These are phyloP conservation scores for Melanogrammus aeglefinus DNA, from an alignment of 2,797 vertebrate genomes.

Conservation along the genomic window DNA sequence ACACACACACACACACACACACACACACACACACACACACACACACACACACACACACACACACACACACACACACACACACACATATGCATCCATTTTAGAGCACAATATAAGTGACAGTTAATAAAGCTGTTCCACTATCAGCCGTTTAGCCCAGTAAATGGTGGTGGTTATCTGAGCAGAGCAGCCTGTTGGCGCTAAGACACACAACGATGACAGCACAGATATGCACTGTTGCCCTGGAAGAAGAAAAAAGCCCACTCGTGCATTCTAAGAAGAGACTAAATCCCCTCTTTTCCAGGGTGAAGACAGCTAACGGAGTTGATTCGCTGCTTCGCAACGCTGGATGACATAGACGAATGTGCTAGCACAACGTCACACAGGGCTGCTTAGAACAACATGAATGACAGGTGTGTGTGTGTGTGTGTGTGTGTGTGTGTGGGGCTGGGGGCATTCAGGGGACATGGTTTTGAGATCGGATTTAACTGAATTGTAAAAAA, in stretches of 20 bases:
- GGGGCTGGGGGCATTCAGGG: no score
- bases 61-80: constrained; percentile 2
- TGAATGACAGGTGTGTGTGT: no score
- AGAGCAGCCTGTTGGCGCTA: constrained; percentile 63
- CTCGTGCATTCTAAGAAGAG: constrained; percentile 39
- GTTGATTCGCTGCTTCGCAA: constrained; percentile 18
- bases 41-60: background rate
- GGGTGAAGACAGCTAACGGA: constrained; percentile 44
- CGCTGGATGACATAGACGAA: no score
- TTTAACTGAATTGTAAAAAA: no score
- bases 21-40: background rate
- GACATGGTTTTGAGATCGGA: no score
- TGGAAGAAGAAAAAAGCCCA: constrained; percentile 31
- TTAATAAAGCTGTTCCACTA: background rate
- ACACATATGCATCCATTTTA: background rate
- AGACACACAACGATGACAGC: constrained; percentile 56
- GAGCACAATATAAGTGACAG: background rate
- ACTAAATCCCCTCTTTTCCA: constrained; percentile 49
- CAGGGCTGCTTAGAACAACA: no score
- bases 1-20: background rate
- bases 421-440: no score
- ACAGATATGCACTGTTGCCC: constrained; percentile 61
- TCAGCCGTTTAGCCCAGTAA: constrained; percentile 39
- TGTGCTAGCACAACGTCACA: no score
- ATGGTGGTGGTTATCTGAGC: constrained; percentile 69